Conservation (phyloP, 2,113 vertebrate genomes). For the Perca fluviatilis region DNA sequence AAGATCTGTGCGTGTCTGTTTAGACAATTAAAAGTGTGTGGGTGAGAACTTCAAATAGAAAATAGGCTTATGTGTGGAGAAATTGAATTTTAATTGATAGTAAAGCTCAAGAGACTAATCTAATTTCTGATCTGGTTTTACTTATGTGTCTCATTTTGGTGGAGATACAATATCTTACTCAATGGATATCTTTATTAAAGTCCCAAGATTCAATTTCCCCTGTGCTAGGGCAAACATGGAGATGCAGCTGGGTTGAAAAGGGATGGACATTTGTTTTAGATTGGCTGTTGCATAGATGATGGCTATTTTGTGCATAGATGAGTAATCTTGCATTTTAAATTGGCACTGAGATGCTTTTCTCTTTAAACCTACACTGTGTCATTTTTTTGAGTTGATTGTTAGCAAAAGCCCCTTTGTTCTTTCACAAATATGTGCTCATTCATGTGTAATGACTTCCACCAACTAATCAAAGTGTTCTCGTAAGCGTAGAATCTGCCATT, state of each 20-base stretch:
- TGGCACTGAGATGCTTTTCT: not conserved
- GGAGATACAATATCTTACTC: slow-evolving; percentile 22
- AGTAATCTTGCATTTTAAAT: slow-evolving; percentile 17
- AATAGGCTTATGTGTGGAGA: slow-evolving; percentile 49
- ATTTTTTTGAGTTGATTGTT: too few relatives aligned
- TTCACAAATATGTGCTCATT: too few relatives aligned
- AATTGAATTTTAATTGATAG: slow-evolving; percentile 66
- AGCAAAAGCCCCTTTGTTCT: too few relatives aligned
- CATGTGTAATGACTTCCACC: too few relatives aligned
- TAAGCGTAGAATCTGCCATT: too few relatives aligned
- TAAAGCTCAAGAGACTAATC: slow-evolving; percentile 58
- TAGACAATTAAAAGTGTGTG: slow-evolving; percentile 37
- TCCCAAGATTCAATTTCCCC: slow-evolving; percentile 18
- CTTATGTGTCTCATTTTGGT: slow-evolving; percentile 2
- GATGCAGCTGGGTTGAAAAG: not conserved
- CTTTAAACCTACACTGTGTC: not conserved
- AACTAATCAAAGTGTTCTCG: too few relatives aligned
- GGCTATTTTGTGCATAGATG: not conserved
- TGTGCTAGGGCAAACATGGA: not conserved
- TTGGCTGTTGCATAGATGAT: slow-evolving; percentile 1
- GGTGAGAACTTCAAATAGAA: slow-evolving; percentile 39
- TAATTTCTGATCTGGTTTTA: slow-evolving; percentile 44
- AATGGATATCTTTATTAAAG: slow-evolving; percentile 32
- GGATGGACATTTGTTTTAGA: not conserved
- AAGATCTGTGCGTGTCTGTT: slow-evolving; percentile 17